A percentile compares a stretch with the other conserved stretches of the same genome.
phyloP scores from a whole-genome alignment of 2,113 vertebrate genomes.

The Octodon degus region DNA sequence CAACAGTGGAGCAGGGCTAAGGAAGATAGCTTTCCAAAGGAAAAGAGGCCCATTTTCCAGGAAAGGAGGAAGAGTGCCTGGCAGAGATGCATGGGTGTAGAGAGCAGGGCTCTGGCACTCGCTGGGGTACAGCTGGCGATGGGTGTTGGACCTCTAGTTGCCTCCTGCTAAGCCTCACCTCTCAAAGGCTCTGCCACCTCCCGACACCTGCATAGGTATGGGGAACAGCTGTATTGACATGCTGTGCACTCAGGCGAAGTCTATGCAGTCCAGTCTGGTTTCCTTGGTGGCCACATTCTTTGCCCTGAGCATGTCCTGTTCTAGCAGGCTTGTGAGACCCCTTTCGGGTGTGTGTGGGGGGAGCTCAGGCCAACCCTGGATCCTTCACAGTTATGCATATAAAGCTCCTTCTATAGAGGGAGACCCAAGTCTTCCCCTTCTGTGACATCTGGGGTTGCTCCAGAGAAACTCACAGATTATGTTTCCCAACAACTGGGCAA shows the following conservation, averaged over 20 bases:
- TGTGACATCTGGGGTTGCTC: background rate
- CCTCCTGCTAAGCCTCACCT: background rate
- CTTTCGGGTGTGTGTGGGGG: background rate
- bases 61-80: background rate
- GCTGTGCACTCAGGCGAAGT: background rate
- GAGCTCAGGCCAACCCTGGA: background rate
- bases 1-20: background rate
- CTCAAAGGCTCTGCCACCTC: background rate
- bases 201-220: background rate
- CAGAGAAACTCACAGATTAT: background rate
- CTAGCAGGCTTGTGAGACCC: background rate
- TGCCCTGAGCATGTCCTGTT: background rate
- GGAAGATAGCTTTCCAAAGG: background rate
- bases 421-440: background rate
- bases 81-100: background rate
- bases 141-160: background rate
- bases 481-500: background rate
- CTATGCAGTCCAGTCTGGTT: fast-evolving
- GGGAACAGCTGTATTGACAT: background rate
- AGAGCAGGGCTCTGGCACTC: background rate
- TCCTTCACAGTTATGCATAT: background rate
- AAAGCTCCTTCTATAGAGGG: background rate
- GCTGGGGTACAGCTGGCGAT: too few relatives aligned
- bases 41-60: background rate
- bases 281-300: fast-evolving